Conservation (phyloP, 2,888 invertebrate species). For the Orthosia gracilis region DNA sequence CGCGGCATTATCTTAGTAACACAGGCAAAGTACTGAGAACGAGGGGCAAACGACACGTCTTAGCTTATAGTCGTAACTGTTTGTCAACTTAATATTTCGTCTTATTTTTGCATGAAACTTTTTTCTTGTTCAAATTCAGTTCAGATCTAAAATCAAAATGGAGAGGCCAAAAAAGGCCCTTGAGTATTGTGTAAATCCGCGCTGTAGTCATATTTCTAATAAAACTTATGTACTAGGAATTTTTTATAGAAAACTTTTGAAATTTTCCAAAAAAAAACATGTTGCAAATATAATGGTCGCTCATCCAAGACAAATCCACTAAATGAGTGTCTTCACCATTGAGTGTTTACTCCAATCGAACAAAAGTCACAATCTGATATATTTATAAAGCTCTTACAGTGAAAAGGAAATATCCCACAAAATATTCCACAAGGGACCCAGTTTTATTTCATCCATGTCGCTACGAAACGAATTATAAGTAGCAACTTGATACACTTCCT, state of each 20-base stretch:
- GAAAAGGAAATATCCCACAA: conserved; percentile 60
- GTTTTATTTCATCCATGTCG: conserved; percentile 68
- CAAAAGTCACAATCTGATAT: conserved; percentile 34
- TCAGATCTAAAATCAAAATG: too few species aligned
- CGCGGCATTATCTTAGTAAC: conserved; percentile 74
- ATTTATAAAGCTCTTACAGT: conserved; percentile 37
- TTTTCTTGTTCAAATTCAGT: not conserved
- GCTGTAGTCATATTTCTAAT: not conserved
- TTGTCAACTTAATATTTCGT: conserved; percentile 31
- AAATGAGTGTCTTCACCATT: not conserved
- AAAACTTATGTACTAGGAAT: not conserved
- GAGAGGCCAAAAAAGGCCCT: too few species aligned
- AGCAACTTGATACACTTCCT: conserved; percentile 56
- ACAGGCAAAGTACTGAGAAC: conserved; percentile 63
- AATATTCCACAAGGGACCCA: conserved; percentile 59
- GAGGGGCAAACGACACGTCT: conserved; percentile 34
- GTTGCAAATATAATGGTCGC: not conserved
- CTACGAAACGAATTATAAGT: conserved; percentile 71
- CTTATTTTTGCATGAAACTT: not conserved
- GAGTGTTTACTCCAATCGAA: conserved; percentile 5
- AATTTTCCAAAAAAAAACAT: not conserved
- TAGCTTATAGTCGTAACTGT: conserved; percentile 34
- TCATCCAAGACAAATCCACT: not conserved
- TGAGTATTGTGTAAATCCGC: not conserved
- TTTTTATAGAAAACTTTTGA: not conserved